Evolutionary conservation across 2,888 invertebrate genomes (phyloP).

Genomic region (Fabriciana adippe): DNA sequence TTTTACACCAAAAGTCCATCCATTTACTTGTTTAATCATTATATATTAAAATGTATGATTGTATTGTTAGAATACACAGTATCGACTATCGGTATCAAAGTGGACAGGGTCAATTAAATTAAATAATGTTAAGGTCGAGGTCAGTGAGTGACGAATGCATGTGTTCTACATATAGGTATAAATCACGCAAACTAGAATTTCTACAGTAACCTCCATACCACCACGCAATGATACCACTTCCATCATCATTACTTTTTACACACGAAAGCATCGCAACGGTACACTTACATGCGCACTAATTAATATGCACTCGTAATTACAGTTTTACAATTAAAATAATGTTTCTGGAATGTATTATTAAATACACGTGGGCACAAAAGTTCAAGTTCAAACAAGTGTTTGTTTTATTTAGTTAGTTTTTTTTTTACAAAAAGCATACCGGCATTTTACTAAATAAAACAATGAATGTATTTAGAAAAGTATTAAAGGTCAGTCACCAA

Average conservation of each 20-base stretch:
- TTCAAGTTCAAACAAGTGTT: too few relatives aligned
- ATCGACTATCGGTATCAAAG: neutral
- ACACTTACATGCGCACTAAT: constrained; percentile 25
- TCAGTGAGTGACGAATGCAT: constrained; percentile 23
- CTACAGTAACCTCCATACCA: neutral
- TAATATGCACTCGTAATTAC: constrained; percentile 18
- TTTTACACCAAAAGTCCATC: too few relatives aligned
- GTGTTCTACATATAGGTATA: constrained; percentile 18
- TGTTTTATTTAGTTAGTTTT: too few relatives aligned
- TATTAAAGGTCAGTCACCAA: too few relatives aligned
- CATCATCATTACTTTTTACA: constrained; percentile 12
- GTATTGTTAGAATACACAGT: too few relatives aligned
- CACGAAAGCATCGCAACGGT: constrained; percentile 17
- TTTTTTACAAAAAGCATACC: too few relatives aligned
- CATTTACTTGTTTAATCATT: too few relatives aligned
- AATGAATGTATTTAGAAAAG: too few relatives aligned
- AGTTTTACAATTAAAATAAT: constrained; percentile 4
- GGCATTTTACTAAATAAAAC: too few relatives aligned
- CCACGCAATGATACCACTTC: constrained; percentile 16
- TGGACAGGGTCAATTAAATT: constrained; percentile 3
- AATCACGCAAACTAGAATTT: constrained; percentile 24
- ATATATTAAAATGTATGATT: too few relatives aligned
- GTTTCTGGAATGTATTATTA: too few relatives aligned
- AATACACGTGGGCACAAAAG: too few relatives aligned
- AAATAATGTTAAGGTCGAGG: constrained; percentile 15